These are phyloP conservation scores for Lochmaea capreae DNA, from an alignment of 2,888 invertebrate genomes.

Conservation along the genomic window DNA sequence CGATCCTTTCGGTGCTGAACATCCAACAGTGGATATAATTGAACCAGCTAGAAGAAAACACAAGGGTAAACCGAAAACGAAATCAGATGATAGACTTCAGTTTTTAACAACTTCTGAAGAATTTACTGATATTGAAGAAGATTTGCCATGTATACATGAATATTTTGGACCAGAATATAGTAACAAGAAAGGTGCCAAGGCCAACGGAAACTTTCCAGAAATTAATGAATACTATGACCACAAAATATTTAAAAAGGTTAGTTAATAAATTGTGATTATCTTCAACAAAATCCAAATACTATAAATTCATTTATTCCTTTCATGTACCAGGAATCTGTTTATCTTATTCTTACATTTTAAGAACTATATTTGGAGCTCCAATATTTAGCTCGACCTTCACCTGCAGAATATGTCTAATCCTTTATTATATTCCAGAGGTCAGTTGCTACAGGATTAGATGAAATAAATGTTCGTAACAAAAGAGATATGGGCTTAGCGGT, in stretches of 20 bases:
- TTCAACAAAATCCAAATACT: too few relatives aligned
- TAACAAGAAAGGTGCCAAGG: conserved; percentile 15
- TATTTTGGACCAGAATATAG: conserved; percentile 40
- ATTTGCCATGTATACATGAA: conserved; percentile 50
- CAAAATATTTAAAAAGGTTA: conserved; percentile 33
- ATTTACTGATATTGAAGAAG: conserved; percentile 45
- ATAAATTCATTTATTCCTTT: too few relatives aligned
- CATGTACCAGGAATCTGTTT: too few relatives aligned
- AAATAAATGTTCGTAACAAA: conserved; percentile 15
- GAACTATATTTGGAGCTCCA: too few relatives aligned
- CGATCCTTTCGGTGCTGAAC: conserved; percentile 30
- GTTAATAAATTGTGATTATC: neutral
- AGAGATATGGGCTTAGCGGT: neutral
- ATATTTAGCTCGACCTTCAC: too few relatives aligned
- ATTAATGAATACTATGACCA: conserved; percentile 26
- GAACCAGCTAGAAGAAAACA: conserved; percentile 27
- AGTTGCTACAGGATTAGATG: conserved; percentile 7
- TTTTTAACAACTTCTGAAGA: conserved; percentile 46
- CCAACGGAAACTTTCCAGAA: conserved; percentile 21
- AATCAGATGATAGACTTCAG: conserved; percentile 38
- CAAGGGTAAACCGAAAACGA: conserved; percentile 32
- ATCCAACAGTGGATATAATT: conserved; percentile 30
- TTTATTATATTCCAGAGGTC: conserved; percentile 2
- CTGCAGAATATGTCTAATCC: too few relatives aligned
- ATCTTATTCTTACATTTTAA: too few relatives aligned